Conservation (phyloP, 2,888 invertebrate species). For the Pseudeuparius sepicola region DNA sequence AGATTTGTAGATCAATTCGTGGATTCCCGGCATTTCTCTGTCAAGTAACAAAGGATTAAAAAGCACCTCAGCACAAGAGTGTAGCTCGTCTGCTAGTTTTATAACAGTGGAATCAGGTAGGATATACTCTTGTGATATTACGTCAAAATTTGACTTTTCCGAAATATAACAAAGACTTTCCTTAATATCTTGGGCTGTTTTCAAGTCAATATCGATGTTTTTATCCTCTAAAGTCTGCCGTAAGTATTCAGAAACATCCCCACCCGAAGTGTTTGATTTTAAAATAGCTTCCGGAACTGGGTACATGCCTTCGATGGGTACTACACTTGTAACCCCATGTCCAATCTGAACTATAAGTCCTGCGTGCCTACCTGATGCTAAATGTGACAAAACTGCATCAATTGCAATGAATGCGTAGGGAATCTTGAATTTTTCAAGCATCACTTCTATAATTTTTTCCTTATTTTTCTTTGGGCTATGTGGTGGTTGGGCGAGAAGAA, state of each 20-base stretch:
- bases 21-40: slow-evolving; percentile 18
- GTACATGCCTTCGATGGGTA: slow-evolving; percentile 18
- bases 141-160: neutral
- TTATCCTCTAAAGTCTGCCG: neutral
- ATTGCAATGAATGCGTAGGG: slow-evolving; percentile 19
- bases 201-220: neutral
- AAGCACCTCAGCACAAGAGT: slow-evolving; percentile 12
- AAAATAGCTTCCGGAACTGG: slow-evolving; percentile 21
- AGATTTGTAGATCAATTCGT: slow-evolving; percentile 19
- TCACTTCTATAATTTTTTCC: slow-evolving; percentile 21
- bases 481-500: slow-evolving; percentile 17
- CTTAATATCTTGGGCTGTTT: slow-evolving; percentile 18
- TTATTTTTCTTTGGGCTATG: slow-evolving; percentile 19
- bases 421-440: slow-evolving; percentile 21
- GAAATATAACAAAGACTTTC: slow-evolving; percentile 20
- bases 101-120: slow-evolving; percentile 19
- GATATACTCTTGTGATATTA: slow-evolving; percentile 13
- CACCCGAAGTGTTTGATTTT: neutral
- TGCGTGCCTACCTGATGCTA: slow-evolving; percentile 17
- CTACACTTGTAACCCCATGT: slow-evolving; percentile 19
- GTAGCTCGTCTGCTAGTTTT: slow-evolving; percentile 10
- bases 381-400: slow-evolving; percentile 18
- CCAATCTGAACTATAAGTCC: slow-evolving; percentile 22
- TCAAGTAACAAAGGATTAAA: slow-evolving; percentile 17
- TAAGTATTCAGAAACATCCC: neutral